Base-by-base conservation (phyloP, 1,140 invertebrate genomes). In the Nylanderia fulva region DNA sequence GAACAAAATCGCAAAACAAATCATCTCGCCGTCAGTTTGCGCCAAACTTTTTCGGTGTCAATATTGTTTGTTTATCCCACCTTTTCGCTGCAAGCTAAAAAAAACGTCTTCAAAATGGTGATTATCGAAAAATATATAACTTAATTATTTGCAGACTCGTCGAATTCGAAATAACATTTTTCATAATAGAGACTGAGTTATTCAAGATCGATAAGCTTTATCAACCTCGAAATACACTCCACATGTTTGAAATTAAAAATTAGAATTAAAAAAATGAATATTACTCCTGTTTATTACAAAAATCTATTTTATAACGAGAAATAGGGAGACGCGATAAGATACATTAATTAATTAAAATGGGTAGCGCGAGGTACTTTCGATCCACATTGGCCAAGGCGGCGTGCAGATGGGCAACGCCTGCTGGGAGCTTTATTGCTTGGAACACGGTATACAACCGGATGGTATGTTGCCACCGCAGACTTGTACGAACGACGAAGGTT, bases 341-440 rank as follows among this genome's bases (percentile, higher is more conserved):
- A 58, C 0, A 21, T 21, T 72, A 15, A 82, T 82, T 58, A 58
- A 54, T 76, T 15, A 0, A 77, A 88, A 75, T 68, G 18, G 58
- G 80, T 69, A 91, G 91, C 91, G 91, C 33, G 88, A 93, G 83
- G 90, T 91, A 75, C 84, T 97, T 80, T 96, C 95, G 54, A 93
- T 97, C 72, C 97, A 97, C 90, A 95, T 97, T 80, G 97, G 97
- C 29, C 97, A 97, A 93, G 97, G 97, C 29, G 97, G 97, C 52
- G 96, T 97, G 36, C 97, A 97, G 93, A 97, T 97, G 87, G 97
- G 97, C 71, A 96, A 97, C 91, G 96, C 96, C 54, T 95, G 95
- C 75, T 96, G 95, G 95, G 97, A 97, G 91, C 94, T 97, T 68
- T 97, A 97, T 92, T 97, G 97, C 87, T 91, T 97, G 63, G 97